These are phyloP conservation scores for Coleophora flavipennella DNA, from an alignment of 2,888 invertebrate species.

Conservation along the genomic window DNA sequence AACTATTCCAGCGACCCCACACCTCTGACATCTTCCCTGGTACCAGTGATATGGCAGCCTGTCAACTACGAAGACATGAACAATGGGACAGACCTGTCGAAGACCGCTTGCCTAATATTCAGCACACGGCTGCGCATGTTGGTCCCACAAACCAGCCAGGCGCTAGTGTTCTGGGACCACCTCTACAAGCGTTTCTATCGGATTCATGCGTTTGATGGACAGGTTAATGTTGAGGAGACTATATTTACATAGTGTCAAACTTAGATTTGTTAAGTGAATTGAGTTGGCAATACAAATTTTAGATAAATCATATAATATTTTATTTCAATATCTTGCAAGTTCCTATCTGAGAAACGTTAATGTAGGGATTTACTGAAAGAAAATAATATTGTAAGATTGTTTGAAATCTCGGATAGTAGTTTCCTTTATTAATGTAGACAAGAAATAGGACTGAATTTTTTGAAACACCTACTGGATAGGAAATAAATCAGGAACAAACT, in stretches of 20 bases:
- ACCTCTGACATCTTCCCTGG: constrained; percentile 38
- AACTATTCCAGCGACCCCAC: constrained; percentile 49
- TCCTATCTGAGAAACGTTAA: no score
- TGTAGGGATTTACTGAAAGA: no score
- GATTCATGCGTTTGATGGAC: constrained; percentile 14
- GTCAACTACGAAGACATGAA: constrained; percentile 16
- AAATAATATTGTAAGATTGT: no score
- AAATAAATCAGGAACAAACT: no score
- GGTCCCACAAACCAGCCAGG: constrained; percentile 21
- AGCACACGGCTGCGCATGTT: constrained; percentile 23
- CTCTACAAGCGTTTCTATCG: constrained; percentile 46
- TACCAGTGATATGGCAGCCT: constrained; percentile 51
- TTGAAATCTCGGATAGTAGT: no score
- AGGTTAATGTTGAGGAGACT: not conserved
- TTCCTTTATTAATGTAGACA: no score
- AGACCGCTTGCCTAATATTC: constrained; percentile 29
- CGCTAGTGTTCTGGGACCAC: constrained; percentile 46
- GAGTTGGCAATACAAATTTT: no score
- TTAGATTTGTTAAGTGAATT: no score
- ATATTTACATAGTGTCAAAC: no score
- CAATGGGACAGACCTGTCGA: constrained; percentile 21
- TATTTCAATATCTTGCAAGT: no score
- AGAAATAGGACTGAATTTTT: not conserved
- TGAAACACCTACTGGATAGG: no score
- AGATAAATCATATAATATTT: no score